Percentiles rank a stretch among this genome's conserved stretches.
Conservation (phyloP, 2,888 invertebrate genomes). For the Monopis laevigella region DNA sequence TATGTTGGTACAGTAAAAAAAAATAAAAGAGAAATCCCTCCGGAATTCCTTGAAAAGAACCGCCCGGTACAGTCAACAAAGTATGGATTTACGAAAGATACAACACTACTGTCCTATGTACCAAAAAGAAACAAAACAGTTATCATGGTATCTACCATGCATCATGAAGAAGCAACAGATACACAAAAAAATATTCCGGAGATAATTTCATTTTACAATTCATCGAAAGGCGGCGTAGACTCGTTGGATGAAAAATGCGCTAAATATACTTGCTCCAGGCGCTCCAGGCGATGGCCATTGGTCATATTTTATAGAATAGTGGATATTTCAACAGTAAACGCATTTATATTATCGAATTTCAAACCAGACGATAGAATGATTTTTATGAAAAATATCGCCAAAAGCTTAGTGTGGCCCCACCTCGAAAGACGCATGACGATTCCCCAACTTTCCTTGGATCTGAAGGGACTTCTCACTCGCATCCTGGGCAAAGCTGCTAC, state of each 20-base stretch:
- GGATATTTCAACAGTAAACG: too few relatives aligned
- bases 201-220: neutral
- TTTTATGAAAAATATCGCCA: neutral
- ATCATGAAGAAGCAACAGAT: neutral
- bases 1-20: slow-evolving; percentile 7
- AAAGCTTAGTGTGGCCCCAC: neutral
- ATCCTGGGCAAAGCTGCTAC: too few relatives aligned
- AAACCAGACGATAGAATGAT: too few relatives aligned
- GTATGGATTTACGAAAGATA: slow-evolving; percentile 4
- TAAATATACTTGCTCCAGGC: neutral
- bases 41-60: neutral
- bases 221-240: neutral
- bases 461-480: too few relatives aligned
- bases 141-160: neutral
- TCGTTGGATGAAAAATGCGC: neutral
- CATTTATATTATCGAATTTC: too few relatives aligned
- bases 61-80: neutral
- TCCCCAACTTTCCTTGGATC: too few relatives aligned
- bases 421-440: neutral
- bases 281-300: neutral
- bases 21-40: slow-evolving; percentile 6
- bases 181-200: neutral
- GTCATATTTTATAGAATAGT: neutral
- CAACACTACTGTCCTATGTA: neutral
- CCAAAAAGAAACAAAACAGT: slow-evolving; percentile 6